Evolutionary conservation across 53 echinoderm and acorn worm species (phyloP).

Genomic region (Echinarachnius parma): DNA sequence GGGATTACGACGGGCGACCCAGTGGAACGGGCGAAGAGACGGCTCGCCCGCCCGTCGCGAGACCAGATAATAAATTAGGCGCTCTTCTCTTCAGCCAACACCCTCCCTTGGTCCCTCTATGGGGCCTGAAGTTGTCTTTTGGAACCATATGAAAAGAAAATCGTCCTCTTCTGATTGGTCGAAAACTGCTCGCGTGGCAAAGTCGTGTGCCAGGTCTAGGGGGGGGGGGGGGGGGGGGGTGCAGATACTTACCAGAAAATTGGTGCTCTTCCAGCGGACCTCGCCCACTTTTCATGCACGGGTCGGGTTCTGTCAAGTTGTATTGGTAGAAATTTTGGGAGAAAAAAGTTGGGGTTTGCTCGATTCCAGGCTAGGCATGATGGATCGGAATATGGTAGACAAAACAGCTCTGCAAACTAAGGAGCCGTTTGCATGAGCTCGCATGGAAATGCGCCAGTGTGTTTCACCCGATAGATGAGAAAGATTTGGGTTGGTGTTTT

Average conservation of each 20-base stretch:
- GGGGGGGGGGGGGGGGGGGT: conserved; percentile 4
- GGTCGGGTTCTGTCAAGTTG: too few relatives aligned
- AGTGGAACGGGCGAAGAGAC: neutral
- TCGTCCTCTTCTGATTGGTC: conserved; percentile 27
- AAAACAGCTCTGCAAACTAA: too few relatives aligned
- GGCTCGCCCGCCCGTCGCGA: conserved; percentile 11
- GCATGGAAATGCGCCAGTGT: too few relatives aligned
- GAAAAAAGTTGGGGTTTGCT: too few relatives aligned
- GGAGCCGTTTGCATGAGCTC: too few relatives aligned
- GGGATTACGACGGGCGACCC: conserved; percentile 15
- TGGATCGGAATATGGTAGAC: too few relatives aligned
- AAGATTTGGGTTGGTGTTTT: too few relatives aligned
- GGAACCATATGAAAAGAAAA: too few relatives aligned
- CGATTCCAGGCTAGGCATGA: too few relatives aligned
- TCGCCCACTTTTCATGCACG: conserved; percentile 2
- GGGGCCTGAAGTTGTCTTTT: neutral
- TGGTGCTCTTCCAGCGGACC: neutral
- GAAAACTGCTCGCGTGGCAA: conserved; percentile 29
- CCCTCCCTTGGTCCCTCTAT: conserved; percentile 7
- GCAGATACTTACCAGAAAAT: neutral
- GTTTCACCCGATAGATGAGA: too few relatives aligned
- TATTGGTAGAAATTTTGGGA: too few relatives aligned
- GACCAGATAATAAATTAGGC: conserved; percentile 35
- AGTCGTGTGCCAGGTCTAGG: conserved; percentile 31
- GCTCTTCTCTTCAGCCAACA: conserved; percentile 5